Evolutionary conservation across 1,140 invertebrate genomes (phyloP).

Genomic region (Mercenaria mercenaria): DNA sequence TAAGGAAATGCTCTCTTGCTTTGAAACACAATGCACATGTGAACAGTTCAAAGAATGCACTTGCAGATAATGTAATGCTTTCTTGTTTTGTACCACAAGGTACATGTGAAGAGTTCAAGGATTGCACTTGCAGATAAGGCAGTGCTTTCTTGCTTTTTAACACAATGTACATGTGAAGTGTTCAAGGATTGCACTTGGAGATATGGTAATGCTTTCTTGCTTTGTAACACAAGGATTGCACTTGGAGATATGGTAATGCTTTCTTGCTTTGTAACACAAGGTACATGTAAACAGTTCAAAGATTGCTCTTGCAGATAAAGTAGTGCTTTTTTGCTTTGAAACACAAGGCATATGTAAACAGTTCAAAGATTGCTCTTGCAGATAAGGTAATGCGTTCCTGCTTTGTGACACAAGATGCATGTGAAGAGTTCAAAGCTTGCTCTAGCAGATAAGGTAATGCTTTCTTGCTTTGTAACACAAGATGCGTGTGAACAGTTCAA

Average conservation of each 20-base stretch:
- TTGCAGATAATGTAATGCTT: too few relatives aligned
- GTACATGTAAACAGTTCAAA: too few relatives aligned
- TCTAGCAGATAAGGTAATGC: conserved; percentile 76
- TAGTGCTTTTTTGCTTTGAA: neutral
- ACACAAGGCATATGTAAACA: conserved; percentile 90
- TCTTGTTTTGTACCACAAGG: neutral
- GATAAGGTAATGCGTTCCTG: conserved; percentile 79
- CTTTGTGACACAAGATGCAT: conserved; percentile 92
- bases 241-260: conserved; percentile 76
- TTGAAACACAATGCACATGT: neutral
- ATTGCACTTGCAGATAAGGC: neutral
- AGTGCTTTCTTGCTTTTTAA: neutral
- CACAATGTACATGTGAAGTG: too few relatives aligned
- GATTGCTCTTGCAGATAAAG: too few relatives aligned
- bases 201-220: conserved; percentile 91
- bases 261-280: neutral
- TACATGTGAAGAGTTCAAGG: neutral
- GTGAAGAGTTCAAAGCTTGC: conserved; percentile 78
- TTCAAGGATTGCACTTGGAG: too few relatives aligned
- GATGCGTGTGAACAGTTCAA: conserved; percentile 87
- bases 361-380: conserved; percentile 76
- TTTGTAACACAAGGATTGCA: conserved; percentile 92
- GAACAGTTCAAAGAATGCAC: too few relatives aligned
- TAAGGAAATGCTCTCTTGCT: conserved; percentile 68
- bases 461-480: too few relatives aligned